Evolutionary conservation across 2,113 vertebrate genomes (phyloP), one percentile per base, ranked within the genome.

Genomic region (Scatophagus argus): DNA sequence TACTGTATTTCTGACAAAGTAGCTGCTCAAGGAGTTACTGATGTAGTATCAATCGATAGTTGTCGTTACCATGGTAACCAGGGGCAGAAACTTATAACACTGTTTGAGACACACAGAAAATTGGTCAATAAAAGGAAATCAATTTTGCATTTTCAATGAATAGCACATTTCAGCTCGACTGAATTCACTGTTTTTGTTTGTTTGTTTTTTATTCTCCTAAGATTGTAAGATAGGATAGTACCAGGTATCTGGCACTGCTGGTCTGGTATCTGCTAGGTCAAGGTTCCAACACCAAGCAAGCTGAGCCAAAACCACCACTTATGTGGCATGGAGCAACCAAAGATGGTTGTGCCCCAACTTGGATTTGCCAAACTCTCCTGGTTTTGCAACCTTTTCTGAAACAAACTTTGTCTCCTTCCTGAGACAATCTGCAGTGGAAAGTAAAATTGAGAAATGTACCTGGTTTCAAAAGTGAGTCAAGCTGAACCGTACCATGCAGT

Each of bases 81-180:
- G 8, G 4, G 3, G 16, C 34, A n/a, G 17, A 62, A 47, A 34
- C 44, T 47, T 12, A n/a, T 21, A 25, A 56, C 12, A 61, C 13
- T 14, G 46, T 16, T 56, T 27, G 41, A 47, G 14, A 67, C 14
- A 43, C 3, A 0, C 3, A 6, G n/a, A 36, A 34, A 67, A 61
- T 11, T 16, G 21, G 14, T 32, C 49, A 43, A 32, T 38, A 10
- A 64, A 81, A 74, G 11, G 31, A 55, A 75, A 85, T 36, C 51
- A 77, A 17, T 44, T 16, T 6, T 19, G 43, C 16, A 1, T 44
- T 17, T 5, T 2, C 43, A n/a, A n/a, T n/a, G n/a, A n/a, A n/a
- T n/a, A n/a, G n/a, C n/a, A n/a, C n/a, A n/a, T n/a, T n/a, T 19
- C 43, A 10, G 17, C 43, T 44, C 43, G 17, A 44, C 43, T 19